Evolutionary conservation across 2,888 invertebrate species (phyloP).

Genomic region (Eledone cirrhosa): DNA sequence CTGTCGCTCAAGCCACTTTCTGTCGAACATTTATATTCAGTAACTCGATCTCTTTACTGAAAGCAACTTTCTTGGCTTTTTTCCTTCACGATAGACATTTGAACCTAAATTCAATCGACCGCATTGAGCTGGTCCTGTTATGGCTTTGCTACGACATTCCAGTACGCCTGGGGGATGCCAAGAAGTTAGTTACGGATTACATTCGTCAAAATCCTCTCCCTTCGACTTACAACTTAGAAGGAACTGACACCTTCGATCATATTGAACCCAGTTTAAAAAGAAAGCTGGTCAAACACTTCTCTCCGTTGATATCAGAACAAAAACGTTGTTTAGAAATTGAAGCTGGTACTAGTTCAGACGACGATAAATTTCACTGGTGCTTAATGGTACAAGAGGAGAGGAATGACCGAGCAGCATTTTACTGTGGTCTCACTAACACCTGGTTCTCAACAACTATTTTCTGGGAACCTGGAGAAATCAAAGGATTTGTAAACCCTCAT

Average conservation of each 20-base stretch:
- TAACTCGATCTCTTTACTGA: neutral
- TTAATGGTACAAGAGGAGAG: conserved; percentile 1
- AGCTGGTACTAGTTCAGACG: no score
- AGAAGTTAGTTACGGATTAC: neutral
- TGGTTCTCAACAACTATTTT: neutral
- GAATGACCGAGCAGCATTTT: neutral
- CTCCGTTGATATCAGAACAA: neutral
- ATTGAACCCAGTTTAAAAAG: neutral
- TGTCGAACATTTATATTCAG: neutral
- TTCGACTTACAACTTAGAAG: neutral
- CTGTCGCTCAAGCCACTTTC: neutral
- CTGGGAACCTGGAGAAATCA: neutral
- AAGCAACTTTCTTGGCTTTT: neutral
- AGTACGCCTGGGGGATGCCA: neutral
- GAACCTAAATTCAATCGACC: neutral
- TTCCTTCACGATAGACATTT: neutral
- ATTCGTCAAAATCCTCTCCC: conserved; percentile 3
- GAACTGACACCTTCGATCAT: neutral
- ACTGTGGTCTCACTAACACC: neutral
- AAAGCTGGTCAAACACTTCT: neutral
- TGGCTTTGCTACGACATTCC: neutral
- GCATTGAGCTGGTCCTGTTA: neutral
- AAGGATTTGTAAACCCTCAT: neutral
- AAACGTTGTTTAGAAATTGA: neutral
- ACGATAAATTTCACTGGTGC: neutral